A percentile compares a stretch with the other conserved stretches of the same genome.
Evolutionary conservation across 1,140 invertebrate genomes (phyloP).

Genomic region (Medauroidea extradentata): DNA sequence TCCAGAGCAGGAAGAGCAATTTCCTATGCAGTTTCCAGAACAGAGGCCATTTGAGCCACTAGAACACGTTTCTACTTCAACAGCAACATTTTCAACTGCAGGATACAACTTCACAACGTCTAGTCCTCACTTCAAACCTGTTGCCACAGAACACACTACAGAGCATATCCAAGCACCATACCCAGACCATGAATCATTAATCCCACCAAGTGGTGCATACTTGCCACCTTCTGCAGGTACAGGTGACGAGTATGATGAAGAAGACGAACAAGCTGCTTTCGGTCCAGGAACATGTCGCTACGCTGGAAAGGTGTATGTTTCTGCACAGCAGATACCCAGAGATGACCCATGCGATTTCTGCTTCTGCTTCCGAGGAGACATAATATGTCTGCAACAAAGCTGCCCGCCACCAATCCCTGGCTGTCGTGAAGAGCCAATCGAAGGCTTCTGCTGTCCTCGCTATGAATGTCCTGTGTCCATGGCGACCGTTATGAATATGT

Average conservation of each 20-base stretch:
- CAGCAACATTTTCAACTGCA: background rate
- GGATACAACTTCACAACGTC: too few relatives aligned
- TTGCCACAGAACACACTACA: too few relatives aligned
- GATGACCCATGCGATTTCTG: conserved; percentile 95
- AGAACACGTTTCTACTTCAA: background rate
- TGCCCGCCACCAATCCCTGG: conserved; percentile 88
- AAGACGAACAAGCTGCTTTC: conserved; percentile 67
- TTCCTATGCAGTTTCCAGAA: too few relatives aligned
- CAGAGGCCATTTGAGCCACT: background rate
- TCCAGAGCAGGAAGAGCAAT: too few relatives aligned
- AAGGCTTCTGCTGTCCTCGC: conserved; percentile 90
- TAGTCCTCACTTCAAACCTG: too few relatives aligned
- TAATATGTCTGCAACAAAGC: conserved; percentile 91
- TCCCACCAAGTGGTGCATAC: background rate
- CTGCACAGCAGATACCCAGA: conserved; percentile 89
- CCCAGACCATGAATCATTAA: background rate
- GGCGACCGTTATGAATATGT: conserved; percentile 70
- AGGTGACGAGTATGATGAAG: conserved; percentile 48
- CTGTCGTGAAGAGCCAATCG: conserved; percentile 86
- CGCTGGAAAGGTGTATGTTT: conserved; percentile 86
- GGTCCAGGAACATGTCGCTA: conserved; percentile 87
- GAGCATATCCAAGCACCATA: background rate
- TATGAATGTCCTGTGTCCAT: conserved; percentile 89
- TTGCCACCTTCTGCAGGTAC: conserved; percentile 17
- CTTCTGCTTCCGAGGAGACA: conserved; percentile 94